These are phyloP conservation scores for Poeciliopsis turneri DNA, from an alignment of 2,797 vertebrate species.

Conservation along the genomic window DNA sequence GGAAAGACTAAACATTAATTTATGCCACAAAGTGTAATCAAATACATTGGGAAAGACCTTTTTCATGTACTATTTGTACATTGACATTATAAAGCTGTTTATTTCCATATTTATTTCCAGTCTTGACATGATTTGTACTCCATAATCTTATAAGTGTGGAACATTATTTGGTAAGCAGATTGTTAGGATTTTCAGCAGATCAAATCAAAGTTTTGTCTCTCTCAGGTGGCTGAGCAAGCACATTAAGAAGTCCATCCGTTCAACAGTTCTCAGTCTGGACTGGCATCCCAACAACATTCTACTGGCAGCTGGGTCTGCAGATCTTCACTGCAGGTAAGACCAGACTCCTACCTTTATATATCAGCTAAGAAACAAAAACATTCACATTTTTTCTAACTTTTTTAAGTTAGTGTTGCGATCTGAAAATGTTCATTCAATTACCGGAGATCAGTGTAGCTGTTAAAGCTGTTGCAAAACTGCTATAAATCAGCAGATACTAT, in stretches of 20 bases:
- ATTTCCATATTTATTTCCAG: background rate
- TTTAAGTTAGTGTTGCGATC: background rate
- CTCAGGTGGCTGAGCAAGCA: constrained; percentile 89
- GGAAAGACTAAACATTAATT: background rate
- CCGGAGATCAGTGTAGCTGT: background rate
- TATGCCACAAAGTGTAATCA: background rate
- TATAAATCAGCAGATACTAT: background rate
- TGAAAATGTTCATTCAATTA: background rate
- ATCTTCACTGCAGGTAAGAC: constrained; percentile 83
- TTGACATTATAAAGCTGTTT: background rate
- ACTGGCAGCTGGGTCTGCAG: constrained; percentile 79
- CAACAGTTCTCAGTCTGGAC: constrained; percentile 81
- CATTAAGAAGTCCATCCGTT: constrained; percentile 79
- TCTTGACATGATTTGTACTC: background rate
- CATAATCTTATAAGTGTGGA: background rate
- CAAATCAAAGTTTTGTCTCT: background rate
- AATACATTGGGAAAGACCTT: background rate
- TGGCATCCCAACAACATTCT: constrained; percentile 88
- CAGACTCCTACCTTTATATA: background rate
- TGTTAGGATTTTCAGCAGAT: background rate
- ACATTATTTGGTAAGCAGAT: background rate
- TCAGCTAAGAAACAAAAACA: background rate
- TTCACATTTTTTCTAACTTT: background rate
- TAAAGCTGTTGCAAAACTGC: background rate
- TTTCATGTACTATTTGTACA: background rate